Percentiles rank a stretch among this genome's conserved stretches.
These are phyloP conservation scores for Thysanoteuthis rhombus DNA, from an alignment of 2,888 invertebrate species.

Conservation along the genomic window DNA sequence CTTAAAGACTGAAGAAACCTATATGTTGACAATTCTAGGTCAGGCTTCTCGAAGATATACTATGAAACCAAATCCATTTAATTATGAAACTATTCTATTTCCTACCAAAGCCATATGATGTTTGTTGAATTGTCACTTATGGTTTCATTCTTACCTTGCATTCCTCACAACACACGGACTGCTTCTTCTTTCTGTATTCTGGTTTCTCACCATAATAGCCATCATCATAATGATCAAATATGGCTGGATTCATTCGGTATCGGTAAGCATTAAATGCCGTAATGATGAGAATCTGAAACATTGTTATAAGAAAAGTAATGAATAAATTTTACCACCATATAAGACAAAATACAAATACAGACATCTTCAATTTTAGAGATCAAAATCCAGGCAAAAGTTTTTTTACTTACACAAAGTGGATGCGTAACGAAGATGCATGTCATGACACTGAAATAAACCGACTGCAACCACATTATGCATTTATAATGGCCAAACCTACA, in stretches of 20 bases:
- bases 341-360: not conserved
- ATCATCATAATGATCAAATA: constrained; percentile 58
- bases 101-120: not conserved
- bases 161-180: constrained; percentile 45
- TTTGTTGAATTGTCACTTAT: not conserved
- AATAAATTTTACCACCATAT: not conserved
- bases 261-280: constrained; percentile 54
- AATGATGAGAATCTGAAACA: constrained; percentile 56
- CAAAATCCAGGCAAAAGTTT: not conserved
- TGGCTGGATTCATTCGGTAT: constrained; percentile 57
- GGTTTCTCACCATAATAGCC: constrained; percentile 45
- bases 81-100: too few relatives aligned
- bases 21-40: too few relatives aligned
- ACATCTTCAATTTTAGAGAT: not conserved
- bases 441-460: constrained; percentile 64
- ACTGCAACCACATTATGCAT: constrained; percentile 64
- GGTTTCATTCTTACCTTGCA: constrained; percentile 40
- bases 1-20: too few relatives aligned
- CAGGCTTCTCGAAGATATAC: too few relatives aligned
- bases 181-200: constrained; percentile 44
- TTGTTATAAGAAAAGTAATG: not conserved
- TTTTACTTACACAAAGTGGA: constrained; percentile 60
- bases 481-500: constrained; percentile 61
- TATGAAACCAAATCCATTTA: too few relatives aligned
- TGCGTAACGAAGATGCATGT: constrained; percentile 64